phyloP scores from a whole-genome alignment of 2,797 vertebrate genomes.

The Syndactyla subalaris region DNA sequence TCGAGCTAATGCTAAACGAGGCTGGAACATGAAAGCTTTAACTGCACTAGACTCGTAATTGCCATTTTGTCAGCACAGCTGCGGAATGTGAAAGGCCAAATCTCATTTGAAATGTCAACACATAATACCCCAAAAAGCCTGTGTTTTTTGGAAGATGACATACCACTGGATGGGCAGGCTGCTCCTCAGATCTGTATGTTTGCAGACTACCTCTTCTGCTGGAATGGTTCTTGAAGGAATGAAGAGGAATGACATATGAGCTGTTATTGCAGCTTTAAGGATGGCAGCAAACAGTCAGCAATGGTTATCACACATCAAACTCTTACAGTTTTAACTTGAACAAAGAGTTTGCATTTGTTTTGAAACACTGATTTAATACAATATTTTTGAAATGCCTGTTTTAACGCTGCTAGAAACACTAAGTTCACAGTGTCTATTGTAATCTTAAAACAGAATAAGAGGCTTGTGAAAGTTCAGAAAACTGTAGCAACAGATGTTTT shows the following conservation, averaged over 20 bases:
- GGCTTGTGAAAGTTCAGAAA: not conserved
- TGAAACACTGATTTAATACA: not conserved
- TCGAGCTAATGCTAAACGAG: not conserved
- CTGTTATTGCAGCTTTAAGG: not conserved
- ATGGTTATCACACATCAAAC: not conserved
- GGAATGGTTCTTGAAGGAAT: constrained; percentile 81
- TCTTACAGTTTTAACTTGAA: not conserved
- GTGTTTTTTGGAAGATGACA: constrained; percentile 34
- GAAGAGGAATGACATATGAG: not conserved
- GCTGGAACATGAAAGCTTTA: not conserved
- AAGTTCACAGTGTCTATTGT: not conserved
- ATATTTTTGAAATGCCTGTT: not conserved
- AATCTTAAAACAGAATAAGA: not conserved
- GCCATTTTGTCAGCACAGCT: not conserved
- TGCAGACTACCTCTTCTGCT: constrained; percentile 85
- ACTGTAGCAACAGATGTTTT: not conserved
- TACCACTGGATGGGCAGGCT: constrained; percentile 87
- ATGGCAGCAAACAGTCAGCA: not conserved
- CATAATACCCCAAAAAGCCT: not conserved
- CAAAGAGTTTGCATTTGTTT: not conserved
- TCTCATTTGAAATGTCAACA: not conserved
- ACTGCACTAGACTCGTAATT: not conserved
- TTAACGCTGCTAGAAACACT: not conserved
- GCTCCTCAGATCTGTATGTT: constrained; percentile 84
- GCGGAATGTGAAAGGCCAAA: not conserved